A percentile compares a stretch with the other conserved stretches of the same genome.
phyloP scores from a whole-genome alignment of 2,888 invertebrate species.

The Monochamus alternatus region DNA sequence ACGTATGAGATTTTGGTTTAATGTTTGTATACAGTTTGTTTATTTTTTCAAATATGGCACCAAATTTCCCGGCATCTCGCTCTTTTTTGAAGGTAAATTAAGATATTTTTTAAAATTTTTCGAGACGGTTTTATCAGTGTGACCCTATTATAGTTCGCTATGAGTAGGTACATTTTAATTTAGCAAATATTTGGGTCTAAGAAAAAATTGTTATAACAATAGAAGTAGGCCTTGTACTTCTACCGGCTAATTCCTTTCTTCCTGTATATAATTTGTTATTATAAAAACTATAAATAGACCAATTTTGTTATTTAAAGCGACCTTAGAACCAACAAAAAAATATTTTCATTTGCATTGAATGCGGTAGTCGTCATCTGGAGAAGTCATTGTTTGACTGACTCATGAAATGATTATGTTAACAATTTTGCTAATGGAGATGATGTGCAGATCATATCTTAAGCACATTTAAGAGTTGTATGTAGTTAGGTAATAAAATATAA shows the following conservation, averaged over 20 bases:
- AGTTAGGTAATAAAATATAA: too few relatives aligned
- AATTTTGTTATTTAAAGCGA: background rate
- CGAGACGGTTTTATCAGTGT: too few relatives aligned
- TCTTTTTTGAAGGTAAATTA: background rate
- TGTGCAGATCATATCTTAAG: too few relatives aligned
- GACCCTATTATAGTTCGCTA: too few relatives aligned
- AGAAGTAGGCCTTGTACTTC: background rate
- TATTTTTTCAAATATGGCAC: background rate
- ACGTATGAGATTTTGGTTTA: background rate
- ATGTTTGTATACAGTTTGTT: background rate
- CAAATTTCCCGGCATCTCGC: conserved; percentile 6
- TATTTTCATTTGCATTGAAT: conserved; percentile 1
- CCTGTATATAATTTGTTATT: background rate
- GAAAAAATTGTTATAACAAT: background rate
- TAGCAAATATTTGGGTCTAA: too few relatives aligned
- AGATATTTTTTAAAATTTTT: background rate
- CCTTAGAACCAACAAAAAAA: background rate
- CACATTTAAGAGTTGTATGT: too few relatives aligned
- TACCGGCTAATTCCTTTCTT: background rate
- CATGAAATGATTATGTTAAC: background rate
- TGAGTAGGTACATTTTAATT: too few relatives aligned
- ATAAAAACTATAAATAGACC: background rate
- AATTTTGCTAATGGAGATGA: too few relatives aligned
- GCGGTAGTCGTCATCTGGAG: background rate
- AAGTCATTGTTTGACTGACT: background rate